phyloP scores from a whole-genome alignment of 1,140 invertebrate species.

The Nymphalis io region DNA sequence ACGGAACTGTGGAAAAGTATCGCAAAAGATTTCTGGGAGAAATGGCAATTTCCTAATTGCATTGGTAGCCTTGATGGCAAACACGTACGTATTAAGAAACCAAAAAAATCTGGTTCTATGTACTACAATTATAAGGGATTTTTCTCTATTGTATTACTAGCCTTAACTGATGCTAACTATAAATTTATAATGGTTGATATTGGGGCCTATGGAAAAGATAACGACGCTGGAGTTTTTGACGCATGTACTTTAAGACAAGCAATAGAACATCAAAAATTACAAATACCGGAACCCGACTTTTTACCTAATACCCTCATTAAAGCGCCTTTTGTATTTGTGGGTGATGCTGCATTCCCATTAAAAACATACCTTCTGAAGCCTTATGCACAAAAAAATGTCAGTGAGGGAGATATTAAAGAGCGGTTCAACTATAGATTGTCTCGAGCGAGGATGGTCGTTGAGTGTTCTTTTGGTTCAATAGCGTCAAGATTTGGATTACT shows the following conservation, averaged over 20 bases:
- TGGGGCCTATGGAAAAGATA: constrained; percentile 22
- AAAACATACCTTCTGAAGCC: constrained; percentile 2
- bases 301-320: not conserved
- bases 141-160: constrained; percentile 18
- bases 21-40: constrained; percentile 10
- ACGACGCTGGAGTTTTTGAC: not conserved
- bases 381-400: not conserved
- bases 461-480: no score
- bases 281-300: no score
- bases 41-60: constrained; percentile 25
- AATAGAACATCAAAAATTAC: no score
- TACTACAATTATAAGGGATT: constrained; percentile 25
- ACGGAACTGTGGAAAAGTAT: constrained; percentile 13
- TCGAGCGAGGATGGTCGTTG: no score
- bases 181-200: constrained; percentile 24
- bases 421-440: no score
- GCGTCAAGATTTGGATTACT: no score
- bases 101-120: constrained; percentile 12
- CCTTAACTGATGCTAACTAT: constrained; percentile 21
- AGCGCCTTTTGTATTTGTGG: constrained; percentile 1
- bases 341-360: constrained; percentile 6
- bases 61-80: constrained; percentile 23
- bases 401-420: no score
- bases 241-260: no score
- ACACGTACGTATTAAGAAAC: constrained; percentile 23